A percentile compares a stretch with the other conserved stretches of the same genome.
Conservation (phyloP, 1,140 invertebrate species). For the Eciton burchellii region DNA sequence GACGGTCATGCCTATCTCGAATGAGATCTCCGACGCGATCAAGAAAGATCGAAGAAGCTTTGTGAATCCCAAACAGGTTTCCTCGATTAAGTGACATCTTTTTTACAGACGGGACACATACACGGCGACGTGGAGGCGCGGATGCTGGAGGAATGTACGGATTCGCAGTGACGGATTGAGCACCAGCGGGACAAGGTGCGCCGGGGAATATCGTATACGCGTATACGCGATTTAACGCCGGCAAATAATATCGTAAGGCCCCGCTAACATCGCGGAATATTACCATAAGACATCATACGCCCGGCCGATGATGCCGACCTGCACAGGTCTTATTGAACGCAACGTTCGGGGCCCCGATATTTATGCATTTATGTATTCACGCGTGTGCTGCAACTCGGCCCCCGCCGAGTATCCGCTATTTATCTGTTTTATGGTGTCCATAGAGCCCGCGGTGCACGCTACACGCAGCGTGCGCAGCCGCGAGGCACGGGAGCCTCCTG, state of each 20-base stretch:
- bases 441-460: neutral
- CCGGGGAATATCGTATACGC: slow-evolving; percentile 54
- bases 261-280: slow-evolving; percentile 78
- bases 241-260: slow-evolving; percentile 78
- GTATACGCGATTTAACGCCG: slow-evolving; percentile 72
- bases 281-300: slow-evolving; percentile 81
- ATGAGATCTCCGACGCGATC: too few relatives aligned
- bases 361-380: slow-evolving; percentile 81
- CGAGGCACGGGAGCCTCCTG: slow-evolving; percentile 51
- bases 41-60: too few relatives aligned
- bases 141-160: neutral
- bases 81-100: too few relatives aligned
- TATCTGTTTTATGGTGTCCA: slow-evolving; percentile 72
- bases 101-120: neutral
- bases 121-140: neutral
- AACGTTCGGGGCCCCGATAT: slow-evolving; percentile 68
- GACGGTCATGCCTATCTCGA: too few relatives aligned
- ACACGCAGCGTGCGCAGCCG: neutral
- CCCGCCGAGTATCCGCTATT: slow-evolving; percentile 77
- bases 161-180: slow-evolving; percentile 54
- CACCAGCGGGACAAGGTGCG: slow-evolving; percentile 43
- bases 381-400: slow-evolving; percentile 68
- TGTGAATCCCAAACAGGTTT: too few relatives aligned
- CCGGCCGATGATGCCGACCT: slow-evolving; percentile 59
- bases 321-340: slow-evolving; percentile 20